Base-by-base conservation (phyloP, 2,888 invertebrate genomes). In the Oasisia sp. region DNA sequence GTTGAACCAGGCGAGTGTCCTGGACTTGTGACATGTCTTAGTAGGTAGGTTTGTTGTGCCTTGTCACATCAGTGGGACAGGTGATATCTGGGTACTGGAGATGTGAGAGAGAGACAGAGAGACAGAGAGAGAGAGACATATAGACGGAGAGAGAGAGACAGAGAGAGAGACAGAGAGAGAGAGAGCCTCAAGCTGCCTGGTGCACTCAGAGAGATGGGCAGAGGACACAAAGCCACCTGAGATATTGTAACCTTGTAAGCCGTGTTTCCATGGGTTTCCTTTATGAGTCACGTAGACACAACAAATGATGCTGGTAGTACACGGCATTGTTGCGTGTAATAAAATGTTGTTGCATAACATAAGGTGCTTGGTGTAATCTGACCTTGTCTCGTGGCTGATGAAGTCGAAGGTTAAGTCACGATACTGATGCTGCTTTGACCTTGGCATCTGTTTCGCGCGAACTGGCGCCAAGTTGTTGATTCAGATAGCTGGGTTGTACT, bases 281-380 rank as follows among this genome's bases (percentile, higher is more conserved):
- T 58, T 19, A 58, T 58, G 0, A 58, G 11, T 19, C 12, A 45
- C 5, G 58, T 58, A 19, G 27, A 58, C 14, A 5, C 58, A 58
- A 58, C 14, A n/a, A 58, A 74, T 19, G 19, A n/a, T 74, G 74
- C 27, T 19, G 74, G 50, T 50, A 50, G 50, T 50, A 50, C 50
- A 9, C 50, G 9, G 14, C 50, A 9, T 9, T 50, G 9, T 50
- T 74, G 7, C n/a, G 27, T 74, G 27, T 27, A 19, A 74, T 74
- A 74, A 27, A 50, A 74, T 74, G 74, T 74, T 74, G 74, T 74
- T 74, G 74, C 74, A 74, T 74, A 74, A 74, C 74, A 74, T 74
- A 74, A 74, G 3, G 74, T 74, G n/a, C 2, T 74, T 50, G 50
- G 50, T 50, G 50, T 27, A 27, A 74, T 74, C 74, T 74, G 74